Percentiles rank a stretch among this genome's conserved stretches.
Conservation (phyloP, 1,140 invertebrate species). For the Ruditapes philippinarum region DNA sequence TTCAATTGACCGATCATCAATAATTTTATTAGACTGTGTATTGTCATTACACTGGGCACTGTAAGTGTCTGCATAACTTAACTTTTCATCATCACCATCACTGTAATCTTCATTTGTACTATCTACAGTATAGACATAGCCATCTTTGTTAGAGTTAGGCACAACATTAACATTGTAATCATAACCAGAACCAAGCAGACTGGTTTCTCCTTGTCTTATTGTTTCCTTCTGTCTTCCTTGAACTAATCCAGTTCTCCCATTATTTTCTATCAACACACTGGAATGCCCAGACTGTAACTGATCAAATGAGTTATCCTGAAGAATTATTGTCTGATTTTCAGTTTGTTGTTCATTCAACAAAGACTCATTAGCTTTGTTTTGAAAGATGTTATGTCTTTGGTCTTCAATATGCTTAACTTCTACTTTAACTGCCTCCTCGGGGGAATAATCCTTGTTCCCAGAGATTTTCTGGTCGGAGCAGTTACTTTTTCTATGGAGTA, state of each 20-base stretch:
- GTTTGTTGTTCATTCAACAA: neutral
- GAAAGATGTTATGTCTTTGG: neutral
- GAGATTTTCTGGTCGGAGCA: neutral
- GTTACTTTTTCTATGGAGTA: slow-evolving; percentile 5
- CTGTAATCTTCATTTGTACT: too few species aligned
- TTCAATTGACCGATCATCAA: neutral
- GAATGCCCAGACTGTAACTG: neutral
- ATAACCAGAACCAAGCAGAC: neutral
- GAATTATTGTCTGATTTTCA: too few species aligned
- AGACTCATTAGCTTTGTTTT: neutral
- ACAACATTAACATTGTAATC: neutral
- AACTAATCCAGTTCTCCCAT: neutral
- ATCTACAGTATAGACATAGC: neutral
- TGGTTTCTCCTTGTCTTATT: neutral
- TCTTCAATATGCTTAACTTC: too few species aligned
- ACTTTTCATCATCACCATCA: too few species aligned
- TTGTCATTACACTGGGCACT: too few species aligned
- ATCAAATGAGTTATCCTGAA: neutral
- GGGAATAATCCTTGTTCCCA: neutral
- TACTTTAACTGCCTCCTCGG: too few species aligned
- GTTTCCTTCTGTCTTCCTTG: neutral
- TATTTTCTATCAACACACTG: neutral
- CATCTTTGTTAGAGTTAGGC: neutral
- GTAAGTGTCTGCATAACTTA: too few species aligned
- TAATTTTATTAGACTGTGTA: too few species aligned